These are phyloP conservation scores for Lucifuga dentata DNA, from an alignment of 2,113 vertebrate species.

Conservation along the genomic window DNA sequence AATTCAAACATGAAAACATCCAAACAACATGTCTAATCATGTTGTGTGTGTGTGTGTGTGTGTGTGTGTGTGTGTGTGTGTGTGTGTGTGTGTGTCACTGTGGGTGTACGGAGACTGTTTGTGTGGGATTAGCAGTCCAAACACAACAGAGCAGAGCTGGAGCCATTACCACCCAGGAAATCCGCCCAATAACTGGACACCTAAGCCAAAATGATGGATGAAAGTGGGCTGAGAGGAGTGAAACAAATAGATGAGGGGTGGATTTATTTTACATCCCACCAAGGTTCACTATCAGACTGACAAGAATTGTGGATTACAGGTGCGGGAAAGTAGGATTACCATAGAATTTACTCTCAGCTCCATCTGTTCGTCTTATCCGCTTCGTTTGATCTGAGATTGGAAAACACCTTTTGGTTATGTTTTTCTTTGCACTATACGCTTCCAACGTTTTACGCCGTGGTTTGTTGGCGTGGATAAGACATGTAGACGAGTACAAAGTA, in stretches of 20 bases:
- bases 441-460: too few relatives aligned
- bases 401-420: too few relatives aligned
- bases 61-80: too few relatives aligned
- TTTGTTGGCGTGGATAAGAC: too few relatives aligned
- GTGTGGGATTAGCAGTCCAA: constrained; percentile 15
- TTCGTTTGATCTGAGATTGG: neutral
- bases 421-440: too few relatives aligned
- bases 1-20: constrained; percentile 25
- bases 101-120: neutral
- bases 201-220: constrained; percentile 17
- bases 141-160: neutral
- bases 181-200: neutral
- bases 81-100: too few relatives aligned
- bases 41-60: too few relatives aligned
- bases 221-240: neutral
- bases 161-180: constrained; percentile 1
- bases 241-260: constrained; percentile 8
- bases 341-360: neutral
- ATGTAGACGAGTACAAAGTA: too few relatives aligned
- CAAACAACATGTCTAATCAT: constrained; percentile 12
- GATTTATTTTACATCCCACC: constrained; percentile 18
- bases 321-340: neutral
- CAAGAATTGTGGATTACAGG: neutral
- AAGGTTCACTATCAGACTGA: constrained; percentile 4
- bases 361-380: neutral